Percentiles rank a stretch among this genome's conserved stretches.
These are phyloP conservation scores for Cirrhinus molitorella DNA, from an alignment of 2,797 vertebrate species.

Conservation along the genomic window DNA sequence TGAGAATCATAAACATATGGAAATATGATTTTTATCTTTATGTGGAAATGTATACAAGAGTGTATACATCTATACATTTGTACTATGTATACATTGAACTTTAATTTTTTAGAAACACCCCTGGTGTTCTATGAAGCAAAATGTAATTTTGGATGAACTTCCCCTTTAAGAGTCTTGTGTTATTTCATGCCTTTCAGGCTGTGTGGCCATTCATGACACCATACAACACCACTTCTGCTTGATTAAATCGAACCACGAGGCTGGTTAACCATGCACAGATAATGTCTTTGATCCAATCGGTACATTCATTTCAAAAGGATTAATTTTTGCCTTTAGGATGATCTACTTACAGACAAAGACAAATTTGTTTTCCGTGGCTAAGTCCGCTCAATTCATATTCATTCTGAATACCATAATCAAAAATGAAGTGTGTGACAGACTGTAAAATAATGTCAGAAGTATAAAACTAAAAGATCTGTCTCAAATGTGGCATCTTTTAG, in stretches of 20 bases:
- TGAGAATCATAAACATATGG: not conserved
- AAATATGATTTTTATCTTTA: not conserved
- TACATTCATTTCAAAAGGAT: not conserved
- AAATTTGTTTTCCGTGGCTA: not conserved
- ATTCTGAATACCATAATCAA: not conserved
- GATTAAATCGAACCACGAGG: conserved; percentile 24
- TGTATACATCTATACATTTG: too few species aligned
- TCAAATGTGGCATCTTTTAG: conserved; percentile 56
- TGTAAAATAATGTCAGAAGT: conserved; percentile 41
- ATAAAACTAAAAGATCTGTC: conserved; percentile 52
- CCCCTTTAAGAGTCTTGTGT: not conserved
- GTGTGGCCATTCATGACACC: not conserved
- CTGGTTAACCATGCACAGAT: conserved; percentile 10
- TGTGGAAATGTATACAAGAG: not conserved
- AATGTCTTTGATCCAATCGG: conserved; percentile 5
- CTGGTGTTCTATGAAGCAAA: too few species aligned
- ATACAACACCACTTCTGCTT: conserved; percentile 2
- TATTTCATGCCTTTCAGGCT: not conserved
- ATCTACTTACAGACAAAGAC: not conserved
- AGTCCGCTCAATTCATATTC: not conserved
- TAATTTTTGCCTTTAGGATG: not conserved
- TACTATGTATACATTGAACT: too few species aligned
- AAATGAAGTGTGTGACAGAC: conserved; percentile 1
- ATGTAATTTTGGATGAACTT: too few species aligned
- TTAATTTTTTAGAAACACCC: too few species aligned